Evolutionary conservation across 2,888 invertebrate species (phyloP).

Genomic region (Xylocampa areola): DNA sequence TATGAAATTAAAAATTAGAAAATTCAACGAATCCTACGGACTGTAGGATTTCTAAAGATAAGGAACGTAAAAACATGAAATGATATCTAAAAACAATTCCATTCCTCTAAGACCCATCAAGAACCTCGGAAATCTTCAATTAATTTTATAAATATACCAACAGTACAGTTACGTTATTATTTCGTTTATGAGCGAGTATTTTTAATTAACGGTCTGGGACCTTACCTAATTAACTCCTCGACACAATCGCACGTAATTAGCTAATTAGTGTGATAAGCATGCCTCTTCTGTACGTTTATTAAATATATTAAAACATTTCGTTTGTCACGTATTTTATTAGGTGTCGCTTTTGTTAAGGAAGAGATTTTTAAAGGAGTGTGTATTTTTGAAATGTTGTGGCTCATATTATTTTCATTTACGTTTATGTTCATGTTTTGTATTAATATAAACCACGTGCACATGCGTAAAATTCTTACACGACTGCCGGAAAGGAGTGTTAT

Average conservation of each 20-base stretch:
- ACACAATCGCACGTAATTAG: constrained; percentile 56
- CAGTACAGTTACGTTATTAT: constrained; percentile 30
- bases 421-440: no score
- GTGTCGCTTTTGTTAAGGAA: neutral
- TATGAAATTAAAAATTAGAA: no score
- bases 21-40: no score
- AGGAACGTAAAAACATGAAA: no score
- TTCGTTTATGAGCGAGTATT: constrained; percentile 36
- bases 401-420: neutral
- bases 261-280: constrained; percentile 53
- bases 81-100: no score
- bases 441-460: no score
- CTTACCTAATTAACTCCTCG: constrained; percentile 51
- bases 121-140: no score
- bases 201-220: constrained; percentile 49
- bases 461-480: no score
- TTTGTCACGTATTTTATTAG: constrained; percentile 15
- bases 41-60: no score
- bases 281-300: constrained; percentile 24
- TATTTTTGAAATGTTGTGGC: neutral
- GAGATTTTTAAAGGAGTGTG: neutral
- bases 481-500: no score
- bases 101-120: no score
- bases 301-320: constrained; percentile 24
- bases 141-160: no score